Conservation (phyloP, 2,113 vertebrate genomes). For the Scopus umbretta region DNA sequence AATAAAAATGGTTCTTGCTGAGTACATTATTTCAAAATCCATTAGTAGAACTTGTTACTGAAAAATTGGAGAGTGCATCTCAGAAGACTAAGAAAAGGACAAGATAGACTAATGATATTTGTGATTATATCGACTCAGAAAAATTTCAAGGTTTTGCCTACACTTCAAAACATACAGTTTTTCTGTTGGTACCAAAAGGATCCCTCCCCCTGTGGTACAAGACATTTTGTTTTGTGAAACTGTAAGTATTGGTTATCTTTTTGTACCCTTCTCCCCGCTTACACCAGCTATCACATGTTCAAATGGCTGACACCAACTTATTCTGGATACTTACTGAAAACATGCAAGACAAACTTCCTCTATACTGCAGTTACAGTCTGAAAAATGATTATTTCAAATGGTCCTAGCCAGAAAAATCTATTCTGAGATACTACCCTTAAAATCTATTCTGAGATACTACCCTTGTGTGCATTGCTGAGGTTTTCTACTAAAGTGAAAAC, state of each 20-base stretch:
- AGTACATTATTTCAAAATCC: not conserved
- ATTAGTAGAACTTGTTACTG: not conserved
- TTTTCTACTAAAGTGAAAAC: not conserved
- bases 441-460: not conserved
- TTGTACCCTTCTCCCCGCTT: not conserved
- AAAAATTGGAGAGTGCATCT: not conserved
- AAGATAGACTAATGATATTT: not conserved
- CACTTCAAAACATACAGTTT: not conserved
- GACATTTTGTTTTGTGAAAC: not conserved
- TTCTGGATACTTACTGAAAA: not conserved
- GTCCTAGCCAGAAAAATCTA: not conserved
- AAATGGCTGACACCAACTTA: not conserved
- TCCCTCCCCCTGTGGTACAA: not conserved
- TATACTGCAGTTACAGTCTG: not conserved
- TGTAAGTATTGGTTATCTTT: not conserved
- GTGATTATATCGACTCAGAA: not conserved
- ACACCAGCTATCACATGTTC: not conserved
- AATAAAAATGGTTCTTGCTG: not conserved
- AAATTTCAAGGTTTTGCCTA: not conserved
- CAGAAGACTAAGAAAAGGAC: constrained; percentile 7
- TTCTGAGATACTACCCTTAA: not conserved
- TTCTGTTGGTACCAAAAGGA: not conserved
- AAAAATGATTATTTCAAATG: not conserved
- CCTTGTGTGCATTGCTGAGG: not conserved
- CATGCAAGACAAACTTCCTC: not conserved